phyloP scores from a whole-genome alignment of 2,797 vertebrate genomes.

The Tenualosa ilisha region DNA sequence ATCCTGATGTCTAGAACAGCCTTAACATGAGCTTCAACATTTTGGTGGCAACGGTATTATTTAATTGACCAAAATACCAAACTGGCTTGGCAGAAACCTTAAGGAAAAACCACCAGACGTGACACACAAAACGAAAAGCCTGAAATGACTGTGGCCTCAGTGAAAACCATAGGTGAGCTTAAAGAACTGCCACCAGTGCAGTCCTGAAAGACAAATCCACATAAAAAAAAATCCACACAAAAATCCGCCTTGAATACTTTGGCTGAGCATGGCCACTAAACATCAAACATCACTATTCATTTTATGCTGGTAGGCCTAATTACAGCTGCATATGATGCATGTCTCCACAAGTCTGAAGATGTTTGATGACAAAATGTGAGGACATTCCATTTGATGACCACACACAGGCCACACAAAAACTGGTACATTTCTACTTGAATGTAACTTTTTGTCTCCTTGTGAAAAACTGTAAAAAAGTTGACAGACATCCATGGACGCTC shows the following conservation, averaged over 20 bases:
- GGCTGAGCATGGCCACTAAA: not conserved
- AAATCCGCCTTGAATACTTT: not conserved
- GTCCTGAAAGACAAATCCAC: not conserved
- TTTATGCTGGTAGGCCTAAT: not conserved
- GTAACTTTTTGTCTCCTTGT: not conserved
- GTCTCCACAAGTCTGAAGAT: not conserved
- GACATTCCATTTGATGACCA: constrained; percentile 2
- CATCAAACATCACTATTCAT: not conserved
- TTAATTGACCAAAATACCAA: not conserved
- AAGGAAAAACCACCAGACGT: not conserved
- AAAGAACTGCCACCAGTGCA: not conserved
- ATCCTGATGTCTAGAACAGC: not conserved
- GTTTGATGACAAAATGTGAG: not conserved
- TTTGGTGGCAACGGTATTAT: not conserved
- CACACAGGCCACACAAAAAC: not conserved
- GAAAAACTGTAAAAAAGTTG: too few species aligned
- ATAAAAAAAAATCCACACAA: not conserved
- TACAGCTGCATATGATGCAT: not conserved
- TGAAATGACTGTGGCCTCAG: not conserved
- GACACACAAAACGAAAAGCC: not conserved
- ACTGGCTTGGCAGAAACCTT: not conserved
- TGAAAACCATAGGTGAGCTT: not conserved
- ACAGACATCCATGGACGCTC: too few species aligned
- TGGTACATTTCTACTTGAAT: not conserved
- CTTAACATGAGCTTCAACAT: too few species aligned